Conservation (phyloP, 1,140 invertebrate species). For the Cepaea nemoralis region DNA sequence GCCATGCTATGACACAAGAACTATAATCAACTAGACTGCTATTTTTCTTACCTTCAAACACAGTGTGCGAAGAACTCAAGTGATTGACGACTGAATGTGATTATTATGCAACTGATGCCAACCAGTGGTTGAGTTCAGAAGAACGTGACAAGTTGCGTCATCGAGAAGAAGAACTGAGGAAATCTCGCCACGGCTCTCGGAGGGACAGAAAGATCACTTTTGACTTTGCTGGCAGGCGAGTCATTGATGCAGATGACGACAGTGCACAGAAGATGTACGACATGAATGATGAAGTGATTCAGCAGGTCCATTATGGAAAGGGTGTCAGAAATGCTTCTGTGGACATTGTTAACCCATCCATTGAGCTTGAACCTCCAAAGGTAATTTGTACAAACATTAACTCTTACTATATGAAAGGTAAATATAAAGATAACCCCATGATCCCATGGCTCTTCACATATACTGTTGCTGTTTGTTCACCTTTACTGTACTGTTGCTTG, state of each 20-base stretch:
- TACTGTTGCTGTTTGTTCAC: no score
- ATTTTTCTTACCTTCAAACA: slow-evolving; percentile 23
- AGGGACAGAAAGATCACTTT: slow-evolving; percentile 80
- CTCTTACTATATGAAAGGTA: no score
- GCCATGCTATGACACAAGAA: no score
- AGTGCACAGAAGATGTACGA: slow-evolving; percentile 66
- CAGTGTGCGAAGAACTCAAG: slow-evolving; percentile 86
- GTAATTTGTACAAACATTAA: slow-evolving; percentile 29
- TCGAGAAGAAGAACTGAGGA: slow-evolving; percentile 80
- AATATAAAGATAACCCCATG: no score
- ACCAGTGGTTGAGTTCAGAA: slow-evolving; percentile 82
- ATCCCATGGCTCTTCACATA: no score
- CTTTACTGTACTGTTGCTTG: no score
- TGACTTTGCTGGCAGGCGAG: slow-evolving; percentile 83
- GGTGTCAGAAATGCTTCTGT: not conserved
- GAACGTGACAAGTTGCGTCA: slow-evolving; percentile 81
- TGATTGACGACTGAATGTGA: slow-evolving; percentile 96
- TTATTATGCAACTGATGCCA: slow-evolving; percentile 86
- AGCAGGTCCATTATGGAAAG: slow-evolving; percentile 65
- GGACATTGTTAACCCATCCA: slow-evolving; percentile 51
- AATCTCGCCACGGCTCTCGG: slow-evolving; percentile 80
- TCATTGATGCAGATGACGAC: slow-evolving; percentile 72
- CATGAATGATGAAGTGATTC: slow-evolving; percentile 69
- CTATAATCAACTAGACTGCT: no score
- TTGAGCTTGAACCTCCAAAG: slow-evolving; percentile 43